Percentiles rank a stretch among this genome's conserved stretches.
Evolutionary conservation across 2,113 vertebrate genomes (phyloP).

Genomic region (Plectropomus leopardus): DNA sequence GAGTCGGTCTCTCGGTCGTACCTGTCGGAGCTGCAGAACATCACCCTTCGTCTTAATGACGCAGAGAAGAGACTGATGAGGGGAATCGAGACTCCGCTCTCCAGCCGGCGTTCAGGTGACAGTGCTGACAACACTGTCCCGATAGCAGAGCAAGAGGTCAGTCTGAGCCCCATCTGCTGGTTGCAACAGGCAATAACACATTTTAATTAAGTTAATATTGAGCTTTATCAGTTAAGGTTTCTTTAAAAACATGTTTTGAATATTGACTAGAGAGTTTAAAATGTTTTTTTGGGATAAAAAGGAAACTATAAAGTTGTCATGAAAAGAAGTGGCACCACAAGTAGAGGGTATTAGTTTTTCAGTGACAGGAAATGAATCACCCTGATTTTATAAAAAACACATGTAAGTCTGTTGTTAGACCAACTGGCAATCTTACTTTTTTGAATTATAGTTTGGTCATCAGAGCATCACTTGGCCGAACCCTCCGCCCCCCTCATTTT

Average conservation of each 20-base stretch:
- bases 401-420: no score
- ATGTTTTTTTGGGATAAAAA: no score
- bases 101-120: slow-evolving; percentile 80
- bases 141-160: slow-evolving; percentile 93
- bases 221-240: neutral
- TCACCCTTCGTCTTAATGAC: slow-evolving; percentile 89
- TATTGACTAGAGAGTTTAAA: neutral
- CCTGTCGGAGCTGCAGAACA: slow-evolving; percentile 92
- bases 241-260: neutral
- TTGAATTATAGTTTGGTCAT: no score
- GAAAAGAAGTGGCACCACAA: no score
- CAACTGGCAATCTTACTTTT: no score
- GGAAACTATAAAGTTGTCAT: no score
- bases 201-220: neutral
- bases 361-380: no score
- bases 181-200: neutral
- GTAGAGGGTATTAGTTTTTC: no score
- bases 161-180: slow-evolving; percentile 70
- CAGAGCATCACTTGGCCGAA: no score
- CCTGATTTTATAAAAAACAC: no score
- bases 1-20: slow-evolving; percentile 90
- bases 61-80: slow-evolving; percentile 89
- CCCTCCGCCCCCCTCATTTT: no score
- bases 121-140: slow-evolving; percentile 84
- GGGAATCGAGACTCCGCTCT: slow-evolving; percentile 85